Evolutionary conservation across 2,797 vertebrate genomes (phyloP), one percentile per base, ranked within the genome.

Genomic region (Sebastolobus altivelis): DNA sequence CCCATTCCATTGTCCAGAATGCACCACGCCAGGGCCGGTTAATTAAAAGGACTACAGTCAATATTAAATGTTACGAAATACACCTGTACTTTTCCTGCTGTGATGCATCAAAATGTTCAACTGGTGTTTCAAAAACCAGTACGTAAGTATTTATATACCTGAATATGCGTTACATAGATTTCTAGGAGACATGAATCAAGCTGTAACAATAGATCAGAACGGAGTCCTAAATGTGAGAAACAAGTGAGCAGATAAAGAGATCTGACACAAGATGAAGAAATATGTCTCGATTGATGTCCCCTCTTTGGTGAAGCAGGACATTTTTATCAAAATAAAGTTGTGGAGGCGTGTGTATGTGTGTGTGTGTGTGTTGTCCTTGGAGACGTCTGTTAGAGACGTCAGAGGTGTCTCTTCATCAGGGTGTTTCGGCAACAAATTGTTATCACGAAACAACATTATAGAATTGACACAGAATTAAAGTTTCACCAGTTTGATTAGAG

Each of bases 401-500:
- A 33, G 25, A 68, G 5, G 27, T n/a, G 75, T 72, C 38, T 63
- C 25, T 43, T n/a, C 55, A 67, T 75, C 40, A 6, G 52, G 1
- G 6, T 18, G 62, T 54, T 78, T 22, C n/a, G 3, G 63, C 52
- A 56, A 56, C 55, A 14, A 16, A 2, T 52, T 33, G 55, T 54
- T 65, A 27, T 40, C 16, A 56, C n/a, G 12, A 72, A 56, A 33
- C 38, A 60, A 10, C 72, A 46, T 56, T 8, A 56, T 12, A 67
- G 55, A 37, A 10, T 2, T 12, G 18, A 27, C 58, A 60, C 43
- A 46, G 43, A 14, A 18, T 68, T 14, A 55, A 68, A 46, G 65
- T 5, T 62, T 37, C 18, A 54, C 40, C 10, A 2, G 61, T 82
- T 68, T 82, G 69, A 68, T 72, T 67, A 46, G 18, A 68, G 56